Base-by-base conservation (phyloP, 2,888 invertebrate genomes). In the Synanthedon tipuliformis region DNA sequence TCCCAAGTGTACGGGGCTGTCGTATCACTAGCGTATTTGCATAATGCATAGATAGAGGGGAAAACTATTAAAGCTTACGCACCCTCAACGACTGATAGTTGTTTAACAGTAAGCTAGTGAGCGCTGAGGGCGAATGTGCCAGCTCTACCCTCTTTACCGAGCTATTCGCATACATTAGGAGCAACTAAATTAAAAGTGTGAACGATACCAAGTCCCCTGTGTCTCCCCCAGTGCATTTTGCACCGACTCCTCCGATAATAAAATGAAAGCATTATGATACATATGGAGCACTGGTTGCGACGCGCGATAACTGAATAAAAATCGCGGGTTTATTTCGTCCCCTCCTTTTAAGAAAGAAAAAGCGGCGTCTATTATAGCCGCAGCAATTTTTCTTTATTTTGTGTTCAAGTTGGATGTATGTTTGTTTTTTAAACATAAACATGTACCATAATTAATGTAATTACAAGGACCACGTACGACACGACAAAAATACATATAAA, bases 171-270 rank as follows among this genome's bases (percentile, higher is more conserved):
- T 85, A 78, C 80, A 85, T 85, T 85, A 85, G 74, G 74, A 78
- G 80, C 78, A 75, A 81, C 83, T 85, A 86, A 86, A 86, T 86
- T 86, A 86, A 86, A 86, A 86, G 85, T 84, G 84, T 81, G 84
- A 85, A 84, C 76, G 80, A 81, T 78, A 75, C 67, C 70, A 60
- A 71, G 72, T 73, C 70, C 69, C 63, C 65, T 66, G 60, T 61
- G 60, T 61, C 59, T 64, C 71, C 72, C 69, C 71, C 61, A 56
- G 52, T 56, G 59, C 57, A 66, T 67, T 64, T 65, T 63, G 66
- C 69, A 65, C 69, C 63, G 67, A 64, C 71, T 67, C 62, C 62
- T 70, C 66, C 64, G 75, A 78, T 82, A 79, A 79, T 82, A 82
- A 81, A 81, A 81, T 75, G 80, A 80, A 80, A 75, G 78, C 76